A percentile compares a stretch with the other conserved stretches of the same genome.
These are phyloP conservation scores for Goniozus legneri DNA, from an alignment of 1,140 invertebrate genomes.

Conservation along the genomic window DNA sequence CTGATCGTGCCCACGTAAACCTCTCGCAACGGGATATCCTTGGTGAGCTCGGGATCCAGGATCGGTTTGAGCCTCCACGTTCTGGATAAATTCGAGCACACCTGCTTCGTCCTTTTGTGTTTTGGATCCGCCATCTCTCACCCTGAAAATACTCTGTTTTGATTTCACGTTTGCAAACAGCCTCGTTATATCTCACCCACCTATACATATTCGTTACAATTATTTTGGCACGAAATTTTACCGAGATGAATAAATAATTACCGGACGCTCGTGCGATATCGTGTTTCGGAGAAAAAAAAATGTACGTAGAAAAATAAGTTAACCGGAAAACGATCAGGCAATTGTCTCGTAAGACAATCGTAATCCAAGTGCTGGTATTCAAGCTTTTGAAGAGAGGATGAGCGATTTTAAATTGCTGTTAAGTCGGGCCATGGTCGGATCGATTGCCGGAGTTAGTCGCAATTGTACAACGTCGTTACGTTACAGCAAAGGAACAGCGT, in stretches of 20 bases:
- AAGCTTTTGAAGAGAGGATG: slow-evolving; percentile 15
- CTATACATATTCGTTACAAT: not conserved
- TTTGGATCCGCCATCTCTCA: slow-evolving; percentile 13
- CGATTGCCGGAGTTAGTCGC: slow-evolving; percentile 44
- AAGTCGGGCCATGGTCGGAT: slow-evolving; percentile 51
- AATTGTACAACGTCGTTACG: slow-evolving; percentile 32
- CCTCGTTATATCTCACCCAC: not conserved
- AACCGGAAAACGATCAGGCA: too few species aligned
- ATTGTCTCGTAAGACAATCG: too few species aligned
- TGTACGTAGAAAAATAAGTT: too few species aligned
- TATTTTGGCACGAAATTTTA: too few species aligned
- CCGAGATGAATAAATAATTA: too few species aligned
- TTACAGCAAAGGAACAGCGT: slow-evolving; percentile 8
- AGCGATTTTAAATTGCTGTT: slow-evolving; percentile 47
- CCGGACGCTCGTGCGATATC: too few species aligned
- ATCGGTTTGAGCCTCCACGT: slow-evolving; percentile 47
- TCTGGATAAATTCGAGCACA: slow-evolving; percentile 17
- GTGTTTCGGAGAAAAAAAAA: too few species aligned
- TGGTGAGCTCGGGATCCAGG: slow-evolving; percentile 53
- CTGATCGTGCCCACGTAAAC: slow-evolving; percentile 61
- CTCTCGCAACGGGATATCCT: slow-evolving; percentile 54
- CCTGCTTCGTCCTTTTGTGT: slow-evolving; percentile 21
- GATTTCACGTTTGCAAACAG: slow-evolving; percentile 23
- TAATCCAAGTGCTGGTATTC: too few species aligned
- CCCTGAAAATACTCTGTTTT: slow-evolving; percentile 35